These are phyloP conservation scores for Vollenhovia emeryi DNA, from an alignment of 1,140 invertebrate genomes.

Conservation along the genomic window DNA sequence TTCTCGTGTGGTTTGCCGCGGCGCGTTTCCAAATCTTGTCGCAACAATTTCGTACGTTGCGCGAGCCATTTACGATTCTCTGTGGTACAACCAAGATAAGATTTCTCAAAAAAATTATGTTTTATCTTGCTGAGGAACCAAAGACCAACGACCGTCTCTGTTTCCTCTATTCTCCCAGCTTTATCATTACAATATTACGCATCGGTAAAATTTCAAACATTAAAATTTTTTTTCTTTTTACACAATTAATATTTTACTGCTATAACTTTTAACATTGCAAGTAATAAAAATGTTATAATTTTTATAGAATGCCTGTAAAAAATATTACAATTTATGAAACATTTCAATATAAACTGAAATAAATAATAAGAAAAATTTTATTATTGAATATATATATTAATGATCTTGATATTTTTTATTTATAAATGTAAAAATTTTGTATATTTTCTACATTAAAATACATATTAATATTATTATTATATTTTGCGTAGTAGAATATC, in stretches of 20 bases:
- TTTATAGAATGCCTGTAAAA: not conserved
- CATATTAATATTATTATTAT: not conserved
- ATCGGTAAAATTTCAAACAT: conserved; percentile 20
- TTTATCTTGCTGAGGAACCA: conserved; percentile 64
- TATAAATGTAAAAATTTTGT: too few relatives aligned
- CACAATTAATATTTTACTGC: not conserved
- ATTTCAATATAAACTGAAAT: not conserved
- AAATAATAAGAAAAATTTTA: not conserved
- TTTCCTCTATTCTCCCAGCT: conserved; percentile 63
- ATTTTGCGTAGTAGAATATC: not conserved
- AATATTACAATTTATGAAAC: not conserved
- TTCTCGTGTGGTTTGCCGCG: conserved; percentile 67
- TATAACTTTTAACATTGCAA: not conserved
- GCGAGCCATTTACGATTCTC: conserved; percentile 29
- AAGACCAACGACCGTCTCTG: conserved; percentile 55
- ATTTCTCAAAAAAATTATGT: conserved; percentile 43
- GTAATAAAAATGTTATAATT: not conserved
- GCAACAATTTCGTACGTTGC: conserved; percentile 11
- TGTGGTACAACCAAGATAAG: conserved; percentile 49
- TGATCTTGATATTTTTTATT: not conserved
- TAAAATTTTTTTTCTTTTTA: not conserved
- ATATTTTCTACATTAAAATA: not conserved
- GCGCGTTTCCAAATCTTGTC: conserved; percentile 67
- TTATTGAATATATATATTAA: not conserved
- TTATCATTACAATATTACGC: conserved; percentile 61